Conservation (phyloP, 2,797 vertebrate genomes). For the Sandelia bainsii region DNA sequence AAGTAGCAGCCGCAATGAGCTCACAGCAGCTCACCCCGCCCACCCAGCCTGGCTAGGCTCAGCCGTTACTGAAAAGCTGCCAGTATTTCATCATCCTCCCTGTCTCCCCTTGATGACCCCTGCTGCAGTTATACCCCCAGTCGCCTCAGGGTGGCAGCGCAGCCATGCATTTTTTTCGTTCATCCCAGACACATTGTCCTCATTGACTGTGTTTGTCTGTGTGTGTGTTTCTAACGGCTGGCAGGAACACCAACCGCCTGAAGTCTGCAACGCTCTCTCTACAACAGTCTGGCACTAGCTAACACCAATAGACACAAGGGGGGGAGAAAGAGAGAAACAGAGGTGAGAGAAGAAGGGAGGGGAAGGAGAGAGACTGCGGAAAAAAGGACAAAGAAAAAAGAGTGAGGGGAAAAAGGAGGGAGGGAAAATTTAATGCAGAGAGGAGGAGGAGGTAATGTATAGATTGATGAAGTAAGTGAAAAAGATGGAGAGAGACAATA, state of each 20-base stretch:
- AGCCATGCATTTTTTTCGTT: conserved; percentile 55
- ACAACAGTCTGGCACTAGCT: conserved; percentile 86
- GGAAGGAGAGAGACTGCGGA: conserved; percentile 64
- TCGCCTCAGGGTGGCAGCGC: conserved; percentile 81
- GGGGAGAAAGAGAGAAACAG: conserved; percentile 49
- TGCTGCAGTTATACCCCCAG: conserved; percentile 56
- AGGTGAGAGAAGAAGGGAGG: conserved; percentile 54
- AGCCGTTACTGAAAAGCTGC: conserved; percentile 86
- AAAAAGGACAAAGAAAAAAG: conserved; percentile 71
- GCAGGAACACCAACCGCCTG: conserved; percentile 74
- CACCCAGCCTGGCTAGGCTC: conserved; percentile 51
- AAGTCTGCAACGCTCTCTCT: conserved; percentile 60
- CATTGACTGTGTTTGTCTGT: conserved; percentile 58
- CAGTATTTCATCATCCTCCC: conserved; percentile 88
- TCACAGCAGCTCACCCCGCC: conserved; percentile 78
- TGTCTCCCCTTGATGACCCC: conserved; percentile 72
- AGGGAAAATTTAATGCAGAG: conserved; percentile 67
- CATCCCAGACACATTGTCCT: conserved; percentile 80
- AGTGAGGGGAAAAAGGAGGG: conserved; percentile 61
- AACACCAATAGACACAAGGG: conserved; percentile 74
- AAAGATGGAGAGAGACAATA: conserved; percentile 67
- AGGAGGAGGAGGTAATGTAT: conserved; percentile 64
- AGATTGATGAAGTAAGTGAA: conserved; percentile 74
- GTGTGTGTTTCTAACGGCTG: conserved; percentile 69
- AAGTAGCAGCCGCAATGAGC: conserved; percentile 74